Evolutionary conservation across 2,888 invertebrate genomes (phyloP).

Genomic region (Buathra laborator): DNA sequence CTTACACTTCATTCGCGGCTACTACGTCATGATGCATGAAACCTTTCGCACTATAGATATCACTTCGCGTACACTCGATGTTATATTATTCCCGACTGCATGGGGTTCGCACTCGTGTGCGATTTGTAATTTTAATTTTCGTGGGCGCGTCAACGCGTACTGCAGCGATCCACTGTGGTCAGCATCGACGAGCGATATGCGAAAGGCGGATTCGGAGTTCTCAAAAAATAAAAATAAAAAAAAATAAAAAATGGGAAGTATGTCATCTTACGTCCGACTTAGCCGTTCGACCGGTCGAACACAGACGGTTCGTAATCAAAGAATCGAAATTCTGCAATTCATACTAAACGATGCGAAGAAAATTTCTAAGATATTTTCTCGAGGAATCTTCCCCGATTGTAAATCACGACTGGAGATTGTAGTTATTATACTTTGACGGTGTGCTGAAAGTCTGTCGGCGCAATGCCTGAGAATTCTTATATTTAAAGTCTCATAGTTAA

Average conservation of each 20-base stretch:
- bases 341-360: background rate
- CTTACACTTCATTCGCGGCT: conserved; percentile 28
- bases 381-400: conserved; percentile 25
- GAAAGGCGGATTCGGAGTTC: conserved; percentile 16
- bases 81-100: conserved; percentile 35
- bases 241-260: conserved; percentile 70
- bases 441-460: background rate
- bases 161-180: conserved; percentile 18
- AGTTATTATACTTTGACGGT: background rate
- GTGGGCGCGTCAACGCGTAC: conserved; percentile 69
- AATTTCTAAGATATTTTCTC: background rate
- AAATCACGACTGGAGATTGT: background rate
- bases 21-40: conserved; percentile 37
- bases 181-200: conserved; percentile 1
- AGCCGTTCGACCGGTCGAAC: conserved; percentile 62
- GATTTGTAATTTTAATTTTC: conserved; percentile 77
- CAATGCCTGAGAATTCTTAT: background rate
- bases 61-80: conserved; percentile 1
- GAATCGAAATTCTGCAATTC: conserved; percentile 58
- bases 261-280: conserved; percentile 77
- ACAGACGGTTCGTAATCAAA: conserved; percentile 69
- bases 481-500: conserved; percentile 1
- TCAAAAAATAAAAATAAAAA: background rate
- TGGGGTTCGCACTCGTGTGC: conserved; percentile 35
- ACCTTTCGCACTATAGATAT: conserved; percentile 3